Evolutionary conservation across 2,797 vertebrate species (phyloP).

Genomic region (Ataeniobius toweri): DNA sequence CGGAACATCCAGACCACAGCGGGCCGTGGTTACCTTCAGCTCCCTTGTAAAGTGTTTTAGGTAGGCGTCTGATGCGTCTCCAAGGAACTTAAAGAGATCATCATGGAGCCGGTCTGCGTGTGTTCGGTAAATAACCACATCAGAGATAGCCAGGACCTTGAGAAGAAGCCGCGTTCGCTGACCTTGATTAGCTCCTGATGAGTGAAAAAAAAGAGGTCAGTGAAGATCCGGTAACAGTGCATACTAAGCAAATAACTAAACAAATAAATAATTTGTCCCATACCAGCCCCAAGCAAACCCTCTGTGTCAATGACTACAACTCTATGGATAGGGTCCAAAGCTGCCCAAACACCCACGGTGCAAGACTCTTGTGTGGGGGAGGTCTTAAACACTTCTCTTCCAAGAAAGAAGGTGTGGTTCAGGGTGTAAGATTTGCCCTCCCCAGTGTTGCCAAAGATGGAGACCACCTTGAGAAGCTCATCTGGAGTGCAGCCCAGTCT

Average conservation of each 20-base stretch:
- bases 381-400: conserved; percentile 95
- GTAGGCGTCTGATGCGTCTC: conserved; percentile 98
- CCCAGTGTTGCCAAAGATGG: conserved; percentile 98
- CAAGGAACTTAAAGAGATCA: conserved; percentile 98
- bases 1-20: conserved; percentile 96
- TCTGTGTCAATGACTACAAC: conserved; percentile 97
- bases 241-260: not conserved
- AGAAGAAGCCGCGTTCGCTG: conserved; percentile 95
- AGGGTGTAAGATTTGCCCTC: conserved; percentile 99
- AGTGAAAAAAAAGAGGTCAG: not conserved
- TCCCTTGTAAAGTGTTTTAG: conserved; percentile 97
- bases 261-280: not conserved
- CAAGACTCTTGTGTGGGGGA: conserved; percentile 97
- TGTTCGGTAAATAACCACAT: conserved; percentile 96
- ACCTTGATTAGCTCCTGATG: conserved; percentile 89
- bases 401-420: conserved; percentile 98
- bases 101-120: conserved; percentile 97
- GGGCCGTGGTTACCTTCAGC: conserved; percentile 94
- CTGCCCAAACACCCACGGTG: conserved; percentile 97
- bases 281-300: conserved; percentile 91
- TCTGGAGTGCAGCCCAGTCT: conserved; percentile 90
- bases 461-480: conserved; percentile 96
- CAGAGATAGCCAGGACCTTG: conserved; percentile 96
- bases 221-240: not conserved
- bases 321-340: conserved; percentile 91